These are phyloP conservation scores for Neosilurus hyrtlii DNA, from an alignment of 2,797 vertebrate genomes.

Conservation along the genomic window DNA sequence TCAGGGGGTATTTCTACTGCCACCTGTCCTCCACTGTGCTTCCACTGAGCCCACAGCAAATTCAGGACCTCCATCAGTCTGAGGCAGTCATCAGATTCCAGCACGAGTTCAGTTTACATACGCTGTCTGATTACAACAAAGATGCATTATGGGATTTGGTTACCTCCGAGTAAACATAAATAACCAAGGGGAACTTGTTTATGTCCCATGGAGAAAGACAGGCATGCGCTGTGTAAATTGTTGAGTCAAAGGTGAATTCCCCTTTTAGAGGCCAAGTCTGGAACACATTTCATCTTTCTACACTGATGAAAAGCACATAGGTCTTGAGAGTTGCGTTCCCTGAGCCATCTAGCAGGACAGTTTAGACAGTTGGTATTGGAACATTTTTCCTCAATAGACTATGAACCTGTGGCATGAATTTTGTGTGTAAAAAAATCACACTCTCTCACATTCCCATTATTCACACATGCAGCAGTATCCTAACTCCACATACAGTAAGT, in stretches of 20 bases:
- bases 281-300: slow-evolving; percentile 46
- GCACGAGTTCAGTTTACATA: neutral
- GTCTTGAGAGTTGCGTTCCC: slow-evolving; percentile 34
- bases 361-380: slow-evolving; percentile 45
- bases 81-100: slow-evolving; percentile 10
- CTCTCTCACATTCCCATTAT: neutral
- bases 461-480: too few relatives aligned
- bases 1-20: slow-evolving; percentile 5
- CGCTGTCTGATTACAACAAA: slow-evolving; percentile 30
- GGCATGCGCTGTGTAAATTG: slow-evolving; percentile 31
- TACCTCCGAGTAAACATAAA: slow-evolving; percentile 36
- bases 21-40: neutral
- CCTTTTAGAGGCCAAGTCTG: slow-evolving; percentile 27
- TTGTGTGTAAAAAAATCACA: neutral
- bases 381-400: slow-evolving; percentile 14
- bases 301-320: slow-evolving; percentile 30
- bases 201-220: slow-evolving; percentile 2
- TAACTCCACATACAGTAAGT: neutral
- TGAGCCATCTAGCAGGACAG: slow-evolving; percentile 34
- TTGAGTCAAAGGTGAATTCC: slow-evolving; percentile 36
- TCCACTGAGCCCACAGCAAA: neutral
- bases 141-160: slow-evolving; percentile 36
- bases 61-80: slow-evolving; percentile 6
- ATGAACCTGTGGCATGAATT: neutral
- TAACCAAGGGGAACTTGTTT: neutral